Evolutionary conservation across 1,140 invertebrate species (phyloP).

Genomic region (Drosophila takahashii): DNA sequence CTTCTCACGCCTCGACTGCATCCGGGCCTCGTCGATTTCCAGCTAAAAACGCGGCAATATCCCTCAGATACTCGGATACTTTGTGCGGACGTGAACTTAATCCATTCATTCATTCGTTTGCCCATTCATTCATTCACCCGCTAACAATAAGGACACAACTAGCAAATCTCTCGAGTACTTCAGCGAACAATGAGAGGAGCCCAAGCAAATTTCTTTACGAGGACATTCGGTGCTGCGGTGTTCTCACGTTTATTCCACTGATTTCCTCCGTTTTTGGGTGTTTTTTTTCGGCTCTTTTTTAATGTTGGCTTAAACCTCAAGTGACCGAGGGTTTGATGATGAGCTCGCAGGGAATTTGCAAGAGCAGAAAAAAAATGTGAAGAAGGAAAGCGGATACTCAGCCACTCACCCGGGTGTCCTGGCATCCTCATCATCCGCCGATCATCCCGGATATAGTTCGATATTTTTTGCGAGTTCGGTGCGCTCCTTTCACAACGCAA

Average conservation of each 20-base stretch:
- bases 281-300: conserved; percentile 61
- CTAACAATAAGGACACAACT: conserved; percentile 81
- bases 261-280: conserved; percentile 55
- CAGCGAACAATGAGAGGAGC: conserved; percentile 58
- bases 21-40: conserved; percentile 29
- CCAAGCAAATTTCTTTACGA: conserved; percentile 69
- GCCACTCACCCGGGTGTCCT: conserved; percentile 70
- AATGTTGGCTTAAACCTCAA: conserved; percentile 79
- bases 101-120: conserved; percentile 40
- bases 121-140: conserved; percentile 51
- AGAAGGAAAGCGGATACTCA: conserved; percentile 70
- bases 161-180: conserved; percentile 78
- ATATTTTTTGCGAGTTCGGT: conserved; percentile 60
- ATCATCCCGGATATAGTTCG: conserved; percentile 82
- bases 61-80: conserved; percentile 41
- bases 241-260: conserved; percentile 70
- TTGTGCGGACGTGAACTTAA: conserved; percentile 35
- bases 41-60: conserved; percentile 63
- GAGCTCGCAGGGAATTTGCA: conserved; percentile 59
- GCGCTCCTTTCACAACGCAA: conserved; percentile 59
- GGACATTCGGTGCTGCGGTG: conserved; percentile 73
- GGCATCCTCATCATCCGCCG: conserved; percentile 68
- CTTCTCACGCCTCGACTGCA: conserved; percentile 69
- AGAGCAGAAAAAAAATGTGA: conserved; percentile 7
- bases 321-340: conserved; percentile 77